Evolutionary conservation across 2,113 vertebrate species (phyloP), one percentile per base, ranked within the genome.

Genomic region (Centropus unirufus): DNA sequence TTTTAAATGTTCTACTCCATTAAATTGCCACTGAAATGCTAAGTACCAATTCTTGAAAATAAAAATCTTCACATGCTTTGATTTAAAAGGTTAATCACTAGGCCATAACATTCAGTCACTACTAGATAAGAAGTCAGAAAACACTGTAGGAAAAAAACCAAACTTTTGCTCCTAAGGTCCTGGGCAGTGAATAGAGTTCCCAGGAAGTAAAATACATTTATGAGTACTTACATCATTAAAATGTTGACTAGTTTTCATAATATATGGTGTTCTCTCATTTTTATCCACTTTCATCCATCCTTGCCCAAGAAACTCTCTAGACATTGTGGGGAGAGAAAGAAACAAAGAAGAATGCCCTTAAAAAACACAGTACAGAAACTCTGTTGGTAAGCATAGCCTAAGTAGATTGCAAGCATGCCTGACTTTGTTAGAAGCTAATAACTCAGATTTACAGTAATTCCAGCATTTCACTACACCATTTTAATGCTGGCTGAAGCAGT

Each of bases 201-300:
- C 49, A 72, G 44, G 85, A 85, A 82, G 24, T 54, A 85, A 49
- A 64, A 27, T 51, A 20, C 73, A 39, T 30, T 81, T 62, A 39
- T 21, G 17, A 55, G 32, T 95, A 97, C 98, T 98, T 96, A 99
- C 99, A 90, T 99, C 99, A 91, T 99, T 99, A 87, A 99, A 99
- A 92, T 99, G 99, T 87, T 99, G 98, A 87, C 99, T 99, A 18
- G 99, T 99, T 98, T 99, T 99, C 99, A 99, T 99, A 92, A 99
- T 99, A 95, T 98, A 99, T 5, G 99, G 99, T 0, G 99, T 99
- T 92, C 98, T 98, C 76, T 99, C 99, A 36, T 97, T 99, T 98
- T 99, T 99, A 95, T 99, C 99, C 22, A 98, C 93, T 97, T 99
- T 99, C 99, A 99, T 99, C 99, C 99, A 99, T 40, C 99, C 99